Percentiles rank a stretch among this genome's conserved stretches.
These are phyloP conservation scores for Lasaia peninsularis DNA, from an alignment of 1,140 invertebrate genomes.

Conservation along the genomic window DNA sequence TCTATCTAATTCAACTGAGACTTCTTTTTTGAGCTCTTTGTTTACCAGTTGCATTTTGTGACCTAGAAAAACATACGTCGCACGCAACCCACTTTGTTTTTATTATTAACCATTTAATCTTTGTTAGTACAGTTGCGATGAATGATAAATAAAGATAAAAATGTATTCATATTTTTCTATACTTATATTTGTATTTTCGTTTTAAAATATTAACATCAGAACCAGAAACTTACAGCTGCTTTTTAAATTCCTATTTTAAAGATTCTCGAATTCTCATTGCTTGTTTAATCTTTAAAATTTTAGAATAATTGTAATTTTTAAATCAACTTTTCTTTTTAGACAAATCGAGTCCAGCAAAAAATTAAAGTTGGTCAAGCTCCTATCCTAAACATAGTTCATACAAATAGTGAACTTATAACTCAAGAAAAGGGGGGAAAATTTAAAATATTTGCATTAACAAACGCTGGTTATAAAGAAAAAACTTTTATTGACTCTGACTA, in stretches of 20 bases:
- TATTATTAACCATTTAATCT: background rate
- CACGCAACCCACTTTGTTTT: conserved; percentile 4
- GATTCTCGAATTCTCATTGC: too few species aligned
- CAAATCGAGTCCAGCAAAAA: conserved; percentile 79
- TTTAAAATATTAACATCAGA: too few species aligned
- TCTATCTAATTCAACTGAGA: background rate
- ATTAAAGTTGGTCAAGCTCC: conserved; percentile 78
- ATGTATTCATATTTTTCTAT: conserved; percentile 9
- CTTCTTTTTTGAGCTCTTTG: conserved; percentile 37
- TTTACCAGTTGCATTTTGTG: conserved; percentile 60
- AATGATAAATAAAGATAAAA: background rate
- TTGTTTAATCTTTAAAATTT: too few species aligned
- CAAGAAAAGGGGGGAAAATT: conserved; percentile 84
- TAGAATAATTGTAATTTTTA: too few species aligned
- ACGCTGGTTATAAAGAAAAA: conserved; percentile 78
- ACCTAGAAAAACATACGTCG: conserved; percentile 46
- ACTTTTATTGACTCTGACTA: conserved; percentile 79
- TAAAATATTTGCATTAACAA: conserved; percentile 81
- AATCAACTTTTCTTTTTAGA: conserved; percentile 59
- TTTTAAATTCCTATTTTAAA: too few species aligned
- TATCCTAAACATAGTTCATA: conserved; percentile 78
- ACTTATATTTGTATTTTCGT: background rate
- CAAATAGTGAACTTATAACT: conserved; percentile 78
- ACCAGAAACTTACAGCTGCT: too few species aligned
- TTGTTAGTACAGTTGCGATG: background rate